Base-by-base conservation (phyloP, 2,888 invertebrate genomes). In the Drosophila hawaiiensis region DNA sequence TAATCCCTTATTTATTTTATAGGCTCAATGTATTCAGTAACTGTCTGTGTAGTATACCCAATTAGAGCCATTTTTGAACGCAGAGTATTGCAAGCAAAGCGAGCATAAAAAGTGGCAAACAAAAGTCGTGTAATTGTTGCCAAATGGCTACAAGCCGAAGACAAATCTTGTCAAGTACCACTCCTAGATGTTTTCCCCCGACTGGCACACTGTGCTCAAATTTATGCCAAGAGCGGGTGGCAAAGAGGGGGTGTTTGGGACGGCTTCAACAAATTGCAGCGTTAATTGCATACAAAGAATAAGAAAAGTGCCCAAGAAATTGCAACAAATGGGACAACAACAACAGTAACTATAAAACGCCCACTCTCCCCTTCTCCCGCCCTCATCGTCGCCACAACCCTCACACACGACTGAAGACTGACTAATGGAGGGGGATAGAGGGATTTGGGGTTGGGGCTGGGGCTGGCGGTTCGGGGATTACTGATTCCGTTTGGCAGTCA, bases 271-370 rank as follows among this genome's bases (percentile, higher is more conserved):
- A 85, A 88, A 89, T 89, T 88, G 89, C 84, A 78, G 79, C 89
- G 80, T 88, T 90, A 88, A 88, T 88, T 88, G 88, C 85, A 87
- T 74, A 85, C 80, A 85, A 82, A 83, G 85, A 83, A 78, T 80
- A 87, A 84, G 83, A 78, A 85, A 88, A 88, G 88, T 88, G 82
- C 85, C 80, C 74, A 83, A 83, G 85, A 88, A 86, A 86, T 82
- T 83, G 86, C 80, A 84, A 76, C 80, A 85, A 89, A 86, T 82
- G 82, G 82, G 63, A 80, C 66, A 74, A 72, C 67, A 75, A 52
- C 63, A 59, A n/a, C 47, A 58, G 29, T n/a, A 49, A 56, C 47
- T 19, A 47, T 29, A 37, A 43, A 47, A 63, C n/a, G 28, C 31
- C 47, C 25, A 31, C 22, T 54, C 63, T 43, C 25, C 37, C 19